Conservation (phyloP, 2,113 vertebrate species). For the Probosciger aterrimus region DNA sequence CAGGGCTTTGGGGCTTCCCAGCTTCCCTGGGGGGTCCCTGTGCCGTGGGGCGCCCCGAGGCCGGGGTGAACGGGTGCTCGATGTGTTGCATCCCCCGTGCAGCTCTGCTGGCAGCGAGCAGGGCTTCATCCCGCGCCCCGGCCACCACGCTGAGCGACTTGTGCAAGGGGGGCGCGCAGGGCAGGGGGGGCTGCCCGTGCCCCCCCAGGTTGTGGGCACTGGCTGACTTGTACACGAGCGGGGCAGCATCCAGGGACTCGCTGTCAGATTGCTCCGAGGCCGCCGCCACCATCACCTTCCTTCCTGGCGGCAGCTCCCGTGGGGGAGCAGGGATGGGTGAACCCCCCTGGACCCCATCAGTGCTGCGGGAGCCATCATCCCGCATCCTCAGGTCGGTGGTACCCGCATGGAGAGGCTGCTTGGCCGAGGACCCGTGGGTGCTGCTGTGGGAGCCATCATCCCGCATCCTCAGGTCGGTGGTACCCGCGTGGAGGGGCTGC, state of each 20-base stretch:
- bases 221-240: conserved; percentile 84
- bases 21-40: conserved; percentile 55
- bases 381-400: conserved; percentile 50
- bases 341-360: conserved; percentile 62
- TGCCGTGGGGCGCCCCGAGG: not conserved
- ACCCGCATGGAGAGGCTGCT: conserved; percentile 3
- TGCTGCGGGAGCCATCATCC: conserved; percentile 75
- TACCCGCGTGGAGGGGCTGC: too few relatives aligned
- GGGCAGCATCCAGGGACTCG: conserved; percentile 76
- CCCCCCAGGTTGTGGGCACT: conserved; percentile 88
- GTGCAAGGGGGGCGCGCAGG: conserved; percentile 71
- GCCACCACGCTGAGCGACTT: conserved; percentile 79
- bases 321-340: rapidly evolving
- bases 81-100: not conserved
- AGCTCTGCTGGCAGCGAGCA: conserved; percentile 65
- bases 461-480: too few relatives aligned
- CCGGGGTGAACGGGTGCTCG: rapidly evolving
- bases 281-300: conserved; percentile 54
- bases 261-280: conserved; percentile 64
- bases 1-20: not conserved
- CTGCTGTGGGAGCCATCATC: not conserved
- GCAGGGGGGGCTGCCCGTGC: conserved; percentile 71
- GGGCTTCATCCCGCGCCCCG: conserved; percentile 53
- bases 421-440: conserved; percentile 66
- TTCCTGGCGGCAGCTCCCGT: conserved; percentile 50